phyloP scores from a whole-genome alignment of 2,888 invertebrate species.

The Agonopterix heracliana region DNA sequence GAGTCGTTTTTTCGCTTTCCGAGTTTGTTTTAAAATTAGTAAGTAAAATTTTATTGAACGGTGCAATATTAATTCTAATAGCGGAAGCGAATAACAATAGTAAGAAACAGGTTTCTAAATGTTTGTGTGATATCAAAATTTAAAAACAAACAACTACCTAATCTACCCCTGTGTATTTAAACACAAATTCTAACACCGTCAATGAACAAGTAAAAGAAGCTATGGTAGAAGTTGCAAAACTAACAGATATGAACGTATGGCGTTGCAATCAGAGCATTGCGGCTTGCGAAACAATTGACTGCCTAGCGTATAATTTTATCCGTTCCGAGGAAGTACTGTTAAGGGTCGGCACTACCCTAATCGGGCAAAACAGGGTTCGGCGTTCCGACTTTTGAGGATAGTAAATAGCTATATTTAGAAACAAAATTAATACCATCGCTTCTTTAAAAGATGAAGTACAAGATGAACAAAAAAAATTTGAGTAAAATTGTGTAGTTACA shows the following conservation, averaged over 20 bases:
- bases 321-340: constrained; percentile 44
- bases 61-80: background rate
- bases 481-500: too few relatives aligned
- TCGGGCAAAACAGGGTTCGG: too few relatives aligned
- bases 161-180: background rate
- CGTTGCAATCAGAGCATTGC: constrained; percentile 70
- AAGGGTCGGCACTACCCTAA: too few relatives aligned
- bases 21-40: too few relatives aligned
- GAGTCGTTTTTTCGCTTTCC: too few relatives aligned
- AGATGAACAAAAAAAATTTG: too few relatives aligned
- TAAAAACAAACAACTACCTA: background rate
- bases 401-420: too few relatives aligned
- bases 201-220: background rate
- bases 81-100: background rate
- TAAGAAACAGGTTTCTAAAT: background rate
- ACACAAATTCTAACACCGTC: background rate
- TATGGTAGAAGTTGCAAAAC: constrained; percentile 49
- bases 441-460: too few relatives aligned
- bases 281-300: constrained; percentile 62
- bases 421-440: too few relatives aligned
- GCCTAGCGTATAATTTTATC: constrained; percentile 47
- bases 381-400: too few relatives aligned
- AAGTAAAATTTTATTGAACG: too few relatives aligned
- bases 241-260: constrained; percentile 41
- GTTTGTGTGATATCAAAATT: background rate